These are phyloP conservation scores for Mylabris phalerata DNA, from an alignment of 1,140 invertebrate genomes.

Conservation along the genomic window DNA sequence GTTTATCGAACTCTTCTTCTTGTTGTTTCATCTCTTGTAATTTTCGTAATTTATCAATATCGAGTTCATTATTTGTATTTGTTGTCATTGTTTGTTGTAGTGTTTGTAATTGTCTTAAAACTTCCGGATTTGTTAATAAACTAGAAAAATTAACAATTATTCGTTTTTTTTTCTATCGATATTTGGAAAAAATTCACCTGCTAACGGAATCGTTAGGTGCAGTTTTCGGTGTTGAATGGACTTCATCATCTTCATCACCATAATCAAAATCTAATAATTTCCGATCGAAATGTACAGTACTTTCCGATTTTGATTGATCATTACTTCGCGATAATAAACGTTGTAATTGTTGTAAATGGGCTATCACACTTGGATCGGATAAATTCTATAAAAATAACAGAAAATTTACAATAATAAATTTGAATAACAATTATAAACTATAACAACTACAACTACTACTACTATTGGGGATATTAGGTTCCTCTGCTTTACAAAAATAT, in stretches of 20 bases:
- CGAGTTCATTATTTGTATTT: constrained; percentile 49
- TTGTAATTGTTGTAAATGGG: constrained; percentile 54
- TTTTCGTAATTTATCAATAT: constrained; percentile 63
- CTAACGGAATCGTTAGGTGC: constrained; percentile 26
- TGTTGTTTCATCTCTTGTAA: constrained; percentile 65
- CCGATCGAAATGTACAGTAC: constrained; percentile 59
- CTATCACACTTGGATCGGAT: constrained; percentile 43
- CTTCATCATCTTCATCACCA: constrained; percentile 65
- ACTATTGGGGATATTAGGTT: too few species aligned
- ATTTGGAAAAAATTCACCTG: constrained; percentile 21
- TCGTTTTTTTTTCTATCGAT: neutral
- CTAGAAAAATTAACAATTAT: constrained; percentile 38
- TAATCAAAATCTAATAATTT: constrained; percentile 81
- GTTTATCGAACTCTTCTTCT: constrained; percentile 73
- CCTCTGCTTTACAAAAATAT: too few species aligned
- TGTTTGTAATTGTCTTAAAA: constrained; percentile 64
- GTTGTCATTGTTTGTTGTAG: constrained; percentile 46
- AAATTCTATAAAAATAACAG: constrained; percentile 25
- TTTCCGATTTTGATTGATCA: constrained; percentile 37
- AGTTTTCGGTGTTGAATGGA: constrained; percentile 36
- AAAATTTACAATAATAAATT: neutral
- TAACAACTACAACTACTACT: too few species aligned
- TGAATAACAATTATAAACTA: neutral
- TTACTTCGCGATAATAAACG: constrained; percentile 50
- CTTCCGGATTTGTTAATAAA: constrained; percentile 66